Evolutionary conservation across 2,113 vertebrate genomes (phyloP).

Genomic region (Herpetotheres cachinnans): DNA sequence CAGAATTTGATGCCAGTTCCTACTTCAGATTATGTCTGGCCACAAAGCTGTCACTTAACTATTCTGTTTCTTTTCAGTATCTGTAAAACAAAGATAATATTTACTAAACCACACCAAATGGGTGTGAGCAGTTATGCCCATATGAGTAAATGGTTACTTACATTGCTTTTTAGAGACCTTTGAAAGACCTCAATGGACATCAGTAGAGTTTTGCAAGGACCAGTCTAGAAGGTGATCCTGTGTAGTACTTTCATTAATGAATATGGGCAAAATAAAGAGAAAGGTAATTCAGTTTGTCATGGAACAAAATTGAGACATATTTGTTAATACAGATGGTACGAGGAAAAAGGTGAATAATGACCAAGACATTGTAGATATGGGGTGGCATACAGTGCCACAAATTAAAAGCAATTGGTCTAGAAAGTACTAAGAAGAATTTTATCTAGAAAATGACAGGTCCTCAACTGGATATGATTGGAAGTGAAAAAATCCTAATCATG

Average conservation of each 20-base stretch:
- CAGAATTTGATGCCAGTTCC: not conserved
- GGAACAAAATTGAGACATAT: not conserved
- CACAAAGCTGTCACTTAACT: not conserved
- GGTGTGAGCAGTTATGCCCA: fast-evolving
- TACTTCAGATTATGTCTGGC: not conserved
- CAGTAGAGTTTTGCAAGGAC: not conserved
- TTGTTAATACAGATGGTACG: not conserved
- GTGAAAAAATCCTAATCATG: not conserved
- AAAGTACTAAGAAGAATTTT: not conserved
- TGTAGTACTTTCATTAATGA: not conserved
- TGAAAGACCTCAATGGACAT: not conserved
- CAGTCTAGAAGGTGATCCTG: not conserved
- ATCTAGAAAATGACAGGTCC: not conserved
- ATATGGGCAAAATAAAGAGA: not conserved
- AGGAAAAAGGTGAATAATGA: not conserved
- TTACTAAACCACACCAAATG: not conserved
- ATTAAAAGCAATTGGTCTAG: not conserved
- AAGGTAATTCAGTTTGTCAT: not conserved
- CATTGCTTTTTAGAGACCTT: not conserved
- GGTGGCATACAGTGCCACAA: not conserved
- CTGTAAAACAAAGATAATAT: not conserved
- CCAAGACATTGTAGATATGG: fast-evolving
- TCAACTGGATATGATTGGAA: not conserved
- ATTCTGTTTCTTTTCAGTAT: not conserved
- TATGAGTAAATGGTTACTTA: not conserved